Conservation (phyloP, 2,797 vertebrate species). For the Aldrovandia affinis region DNA sequence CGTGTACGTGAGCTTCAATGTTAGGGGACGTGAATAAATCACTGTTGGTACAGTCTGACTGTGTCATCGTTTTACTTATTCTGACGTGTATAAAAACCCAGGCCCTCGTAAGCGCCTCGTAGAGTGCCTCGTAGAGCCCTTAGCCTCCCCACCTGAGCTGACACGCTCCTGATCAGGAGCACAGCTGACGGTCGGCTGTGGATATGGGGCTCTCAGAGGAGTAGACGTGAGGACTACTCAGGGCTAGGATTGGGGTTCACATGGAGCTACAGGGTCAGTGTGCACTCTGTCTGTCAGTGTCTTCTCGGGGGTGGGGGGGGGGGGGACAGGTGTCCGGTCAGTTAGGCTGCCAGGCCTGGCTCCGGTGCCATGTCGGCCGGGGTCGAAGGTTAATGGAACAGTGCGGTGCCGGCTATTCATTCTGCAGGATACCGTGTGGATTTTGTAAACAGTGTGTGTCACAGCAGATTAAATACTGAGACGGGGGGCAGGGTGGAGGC, state of each 20-base stretch:
- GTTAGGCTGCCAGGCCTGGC: constrained; percentile 61
- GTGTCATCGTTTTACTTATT: background rate
- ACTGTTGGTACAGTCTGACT: background rate
- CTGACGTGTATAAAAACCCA: background rate
- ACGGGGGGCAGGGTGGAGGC: constrained; percentile 49
- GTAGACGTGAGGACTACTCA: background rate
- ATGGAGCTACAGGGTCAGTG: background rate
- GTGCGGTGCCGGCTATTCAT: constrained; percentile 72
- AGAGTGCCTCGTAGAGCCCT: no score
- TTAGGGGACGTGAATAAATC: background rate
- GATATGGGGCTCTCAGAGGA: background rate
- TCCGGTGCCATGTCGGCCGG: constrained; percentile 59
- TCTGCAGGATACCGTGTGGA: constrained; percentile 74
- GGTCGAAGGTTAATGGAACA: constrained; percentile 82
- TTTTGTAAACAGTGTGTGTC: constrained; percentile 84
- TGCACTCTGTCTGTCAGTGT: constrained; percentile 40
- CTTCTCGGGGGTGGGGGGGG: constrained; percentile 54
- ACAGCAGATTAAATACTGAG: constrained; percentile 80
- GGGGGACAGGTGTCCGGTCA: constrained; percentile 67
- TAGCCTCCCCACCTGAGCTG: background rate
- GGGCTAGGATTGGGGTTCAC: background rate
- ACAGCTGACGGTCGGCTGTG: background rate
- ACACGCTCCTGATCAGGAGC: background rate
- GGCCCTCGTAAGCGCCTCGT: no score
- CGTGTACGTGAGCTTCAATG: no score